Percentiles rank a stretch among this genome's conserved stretches.
Evolutionary conservation across 2,888 invertebrate species (phyloP).

Genomic region (Blastobasis lacticolella): DNA sequence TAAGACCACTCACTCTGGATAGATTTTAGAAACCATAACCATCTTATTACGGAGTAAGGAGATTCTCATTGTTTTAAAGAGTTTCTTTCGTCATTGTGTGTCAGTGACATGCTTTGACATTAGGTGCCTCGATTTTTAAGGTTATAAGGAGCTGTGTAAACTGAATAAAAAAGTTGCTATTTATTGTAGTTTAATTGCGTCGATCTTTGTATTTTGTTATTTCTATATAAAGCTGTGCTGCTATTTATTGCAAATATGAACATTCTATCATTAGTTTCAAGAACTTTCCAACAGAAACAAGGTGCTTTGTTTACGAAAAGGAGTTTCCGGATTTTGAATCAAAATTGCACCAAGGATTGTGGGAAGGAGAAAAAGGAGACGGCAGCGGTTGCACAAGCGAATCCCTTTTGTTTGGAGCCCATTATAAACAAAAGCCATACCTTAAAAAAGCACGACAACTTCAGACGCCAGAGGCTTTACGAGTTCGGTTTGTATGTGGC

Average conservation of each 20-base stretch:
- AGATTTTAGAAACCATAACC: too few relatives aligned
- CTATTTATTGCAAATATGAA: conserved; percentile 13
- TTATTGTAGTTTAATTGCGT: too few relatives aligned
- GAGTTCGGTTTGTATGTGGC: conserved; percentile 61
- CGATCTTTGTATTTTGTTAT: too few relatives aligned
- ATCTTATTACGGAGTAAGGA: too few relatives aligned
- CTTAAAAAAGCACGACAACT: conserved; percentile 45
- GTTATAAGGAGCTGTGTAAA: too few relatives aligned
- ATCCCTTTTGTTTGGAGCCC: conserved; percentile 39
- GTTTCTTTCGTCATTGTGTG: too few relatives aligned
- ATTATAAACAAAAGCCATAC: conserved; percentile 36
- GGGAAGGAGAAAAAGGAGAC: neutral
- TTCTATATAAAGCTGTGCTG: neutral
- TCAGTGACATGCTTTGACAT: too few relatives aligned
- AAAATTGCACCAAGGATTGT: too few relatives aligned
- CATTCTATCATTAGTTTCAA: conserved; percentile 15
- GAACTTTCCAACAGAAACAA: conserved; percentile 8
- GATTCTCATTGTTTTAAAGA: too few relatives aligned
- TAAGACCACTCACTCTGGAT: too few relatives aligned
- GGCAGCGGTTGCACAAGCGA: conserved; percentile 18
- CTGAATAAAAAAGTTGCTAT: too few relatives aligned
- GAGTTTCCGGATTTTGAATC: conserved; percentile 8
- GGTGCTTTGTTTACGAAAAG: conserved; percentile 13
- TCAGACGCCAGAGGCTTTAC: conserved; percentile 43
- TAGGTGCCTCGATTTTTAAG: too few relatives aligned